phyloP scores from a whole-genome alignment of 2,888 invertebrate genomes.

The Pachydiplax longipennis region DNA sequence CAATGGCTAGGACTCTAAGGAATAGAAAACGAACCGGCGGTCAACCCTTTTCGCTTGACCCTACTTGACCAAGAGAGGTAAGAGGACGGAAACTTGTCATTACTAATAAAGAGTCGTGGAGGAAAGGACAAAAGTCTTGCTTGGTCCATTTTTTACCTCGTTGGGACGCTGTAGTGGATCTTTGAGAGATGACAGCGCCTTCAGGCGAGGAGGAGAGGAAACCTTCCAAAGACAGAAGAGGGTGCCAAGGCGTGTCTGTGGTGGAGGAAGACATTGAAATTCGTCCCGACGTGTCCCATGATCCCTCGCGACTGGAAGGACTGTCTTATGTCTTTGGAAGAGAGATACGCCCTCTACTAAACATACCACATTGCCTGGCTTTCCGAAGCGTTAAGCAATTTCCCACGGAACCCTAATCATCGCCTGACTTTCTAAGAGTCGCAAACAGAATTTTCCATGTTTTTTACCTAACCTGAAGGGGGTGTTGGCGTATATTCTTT shows the following conservation, averaged over 20 bases:
- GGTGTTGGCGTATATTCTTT: no score
- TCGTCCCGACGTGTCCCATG: neutral
- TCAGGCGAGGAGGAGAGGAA: neutral
- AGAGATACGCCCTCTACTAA: neutral
- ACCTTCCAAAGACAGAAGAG: neutral
- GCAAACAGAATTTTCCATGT: no score
- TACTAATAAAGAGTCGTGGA: neutral
- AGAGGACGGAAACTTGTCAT: neutral
- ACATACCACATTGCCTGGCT: neutral
- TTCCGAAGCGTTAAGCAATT: neutral
- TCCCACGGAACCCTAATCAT: neutral
- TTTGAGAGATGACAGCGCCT: neutral
- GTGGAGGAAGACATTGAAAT: neutral
- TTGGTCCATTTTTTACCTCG: neutral
- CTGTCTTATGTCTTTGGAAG: neutral
- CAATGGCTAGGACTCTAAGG: neutral
- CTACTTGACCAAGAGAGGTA: neutral
- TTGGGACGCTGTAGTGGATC: neutral
- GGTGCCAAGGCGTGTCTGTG: neutral
- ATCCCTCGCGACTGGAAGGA: neutral
- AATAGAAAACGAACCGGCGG: neutral
- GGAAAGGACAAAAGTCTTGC: neutral
- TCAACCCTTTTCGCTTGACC: neutral
- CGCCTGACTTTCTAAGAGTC: neutral
- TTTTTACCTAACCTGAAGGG: no score